phyloP scores from a whole-genome alignment of 2,888 invertebrate genomes.

The Ochropleura leucogaster region DNA sequence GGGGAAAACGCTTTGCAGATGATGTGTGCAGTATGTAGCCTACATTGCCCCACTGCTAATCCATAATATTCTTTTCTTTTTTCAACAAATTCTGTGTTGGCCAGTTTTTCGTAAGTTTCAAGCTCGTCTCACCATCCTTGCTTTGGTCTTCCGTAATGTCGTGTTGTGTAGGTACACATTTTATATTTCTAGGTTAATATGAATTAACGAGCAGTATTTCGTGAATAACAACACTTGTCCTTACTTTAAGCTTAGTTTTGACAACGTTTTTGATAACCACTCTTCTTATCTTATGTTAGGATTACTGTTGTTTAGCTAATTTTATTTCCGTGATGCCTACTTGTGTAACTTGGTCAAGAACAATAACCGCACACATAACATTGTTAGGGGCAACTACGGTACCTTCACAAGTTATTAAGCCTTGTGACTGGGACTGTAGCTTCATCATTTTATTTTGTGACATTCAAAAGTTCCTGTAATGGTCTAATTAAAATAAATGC shows the following conservation, averaged over 20 bases:
- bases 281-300: constrained; percentile 32
- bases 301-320: constrained; percentile 21
- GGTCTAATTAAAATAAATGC: too few species aligned
- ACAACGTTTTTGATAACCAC: constrained; percentile 29
- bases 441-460: too few species aligned
- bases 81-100: background rate
- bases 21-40: background rate
- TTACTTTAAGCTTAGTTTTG: constrained; percentile 18
- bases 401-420: too few species aligned
- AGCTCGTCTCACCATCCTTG: background rate
- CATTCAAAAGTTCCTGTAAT: too few species aligned
- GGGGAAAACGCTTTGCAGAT: too few species aligned
- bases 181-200: background rate
- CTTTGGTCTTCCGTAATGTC: background rate
- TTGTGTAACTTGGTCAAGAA: background rate
- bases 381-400: too few species aligned
- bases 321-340: constrained; percentile 6
- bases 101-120: background rate
- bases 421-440: too few species aligned
- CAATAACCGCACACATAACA: background rate
- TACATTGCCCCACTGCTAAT: background rate
- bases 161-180: background rate
- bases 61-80: background rate
- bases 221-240: constrained; percentile 16
- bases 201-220: background rate